phyloP scores from a whole-genome alignment of 2,888 invertebrate species.

The Temnothorax ravouxi region DNA sequence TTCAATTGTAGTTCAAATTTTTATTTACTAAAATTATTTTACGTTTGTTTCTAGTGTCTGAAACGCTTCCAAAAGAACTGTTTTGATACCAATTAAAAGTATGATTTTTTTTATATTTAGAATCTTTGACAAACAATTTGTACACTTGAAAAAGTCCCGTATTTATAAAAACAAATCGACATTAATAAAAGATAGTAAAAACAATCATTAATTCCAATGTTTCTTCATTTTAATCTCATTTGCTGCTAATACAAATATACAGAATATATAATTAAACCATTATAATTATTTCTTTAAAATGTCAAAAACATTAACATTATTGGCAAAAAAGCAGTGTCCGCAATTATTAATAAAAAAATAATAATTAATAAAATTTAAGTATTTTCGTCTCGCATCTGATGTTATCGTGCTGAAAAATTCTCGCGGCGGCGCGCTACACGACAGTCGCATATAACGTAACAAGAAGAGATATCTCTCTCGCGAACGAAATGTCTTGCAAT shows the following conservation, averaged over 20 bases:
- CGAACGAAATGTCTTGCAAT: constrained; percentile 2
- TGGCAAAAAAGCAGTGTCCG: background rate
- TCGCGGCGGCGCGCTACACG: background rate
- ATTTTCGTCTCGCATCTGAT: background rate
- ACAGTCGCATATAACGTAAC: background rate
- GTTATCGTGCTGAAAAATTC: background rate
- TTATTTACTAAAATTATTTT: constrained; percentile 4
- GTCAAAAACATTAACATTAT: background rate
- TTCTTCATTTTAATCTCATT: background rate
- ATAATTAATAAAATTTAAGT: background rate
- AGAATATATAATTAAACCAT: background rate
- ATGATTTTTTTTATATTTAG: background rate
- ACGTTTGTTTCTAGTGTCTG: background rate
- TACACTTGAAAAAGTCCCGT: background rate
- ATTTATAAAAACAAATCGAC: background rate
- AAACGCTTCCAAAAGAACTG: background rate
- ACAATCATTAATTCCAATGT: background rate
- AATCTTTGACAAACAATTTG: background rate
- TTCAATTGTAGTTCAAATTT: background rate
- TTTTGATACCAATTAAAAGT: background rate
- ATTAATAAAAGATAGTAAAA: background rate
- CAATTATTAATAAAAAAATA: too few species aligned
- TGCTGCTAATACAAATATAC: background rate
- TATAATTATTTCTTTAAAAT: background rate
- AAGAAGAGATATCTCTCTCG: background rate